Evolutionary conservation across 2,797 vertebrate genomes (phyloP), one percentile per base, ranked within the genome.

Genomic region (Argyrosomus regius): DNA sequence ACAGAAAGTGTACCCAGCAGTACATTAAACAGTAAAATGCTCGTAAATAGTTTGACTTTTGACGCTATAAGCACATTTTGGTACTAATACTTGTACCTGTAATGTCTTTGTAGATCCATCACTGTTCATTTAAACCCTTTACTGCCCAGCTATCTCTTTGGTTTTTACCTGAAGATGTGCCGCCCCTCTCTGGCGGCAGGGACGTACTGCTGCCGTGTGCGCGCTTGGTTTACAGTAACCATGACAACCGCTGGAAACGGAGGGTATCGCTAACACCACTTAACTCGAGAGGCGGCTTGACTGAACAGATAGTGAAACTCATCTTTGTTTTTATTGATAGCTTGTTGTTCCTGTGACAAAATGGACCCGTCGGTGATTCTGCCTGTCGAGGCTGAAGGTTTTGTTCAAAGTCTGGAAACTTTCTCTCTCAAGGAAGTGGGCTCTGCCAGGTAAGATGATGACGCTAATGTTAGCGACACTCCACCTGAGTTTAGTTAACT

Each of bases 351-450:
- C 9, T 26, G 0, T 4, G 35, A 16, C 12, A 4, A 65, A 9
- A 95, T 95, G 94, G 91, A 94, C 18, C 13, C 82, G 3, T 69
- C 78, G 3, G 84, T 94, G 0, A 66, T 97, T 67, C 39, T 95
- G 1, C 94, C 96, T 0, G 92, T 88, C 0, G 97, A 98, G 78
- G 96, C 96, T 0, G 97, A 97, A 6, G 92, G 83, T 8, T 92
- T 96, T 70, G 88, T 97, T 63, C 93, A 83, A 74, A 91, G 87
- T 83, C 90, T 99, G 89, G 91, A 93, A 72, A 91, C 82, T 46
- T 95, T 95, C 31, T 77, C 93, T 3, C 76, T 97, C 6, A 93
- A 93, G 4, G 96, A 97, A 3, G 89, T 96, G 31, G 96, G 97
- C 78, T 93, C 92, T 13, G 20, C 83, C 5, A 92, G 94, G 96